Evolutionary conservation across 2,888 invertebrate species (phyloP), one percentile per base, ranked within the genome.

Genomic region (Microdon myrmicae): DNA sequence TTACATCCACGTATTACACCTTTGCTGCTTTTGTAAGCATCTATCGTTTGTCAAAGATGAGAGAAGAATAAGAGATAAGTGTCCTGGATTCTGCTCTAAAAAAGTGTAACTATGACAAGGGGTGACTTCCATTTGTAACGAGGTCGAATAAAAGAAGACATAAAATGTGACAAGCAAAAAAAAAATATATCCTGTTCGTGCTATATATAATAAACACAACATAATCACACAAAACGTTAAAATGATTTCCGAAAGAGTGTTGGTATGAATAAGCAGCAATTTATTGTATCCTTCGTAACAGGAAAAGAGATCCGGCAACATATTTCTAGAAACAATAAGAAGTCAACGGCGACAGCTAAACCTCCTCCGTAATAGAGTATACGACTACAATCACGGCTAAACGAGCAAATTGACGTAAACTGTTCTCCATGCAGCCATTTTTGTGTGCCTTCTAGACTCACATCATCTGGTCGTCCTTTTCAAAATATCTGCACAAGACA

Each of bases 191-290:
- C 19, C n/a, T 16, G 25, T 5, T 26, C 17, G 26, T 43, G 58
- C 58, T 53, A 58, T 47, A 70, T 70, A 70, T n/a, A 72, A 73
- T 68, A 70, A 71, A 71, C 70, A 69, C 67, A 70, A 71, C 70
- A 70, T 71, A 71, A 72, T 71, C 72, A 72, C 71, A 72, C 71
- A 72, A 73, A 72, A 71, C 68, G 71, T 68, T 71, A 71, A 71
- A 72, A 70, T 67, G 71, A 67, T 69, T 68, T 47, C 44, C 47
- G 28, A n/a, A 34, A 38, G 55, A 49, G 51, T 67, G 60, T 67
- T 67, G 67, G 60, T 55, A 67, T 54, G 51, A 67, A 61, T 55
- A 61, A 43, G 55, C 44, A 45, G 58, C 39, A 58, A 51, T 58
- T 64, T 58, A 26, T 20, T 45, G 14, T 20, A 37, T 37, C 45